Evolutionary conservation across 2,888 invertebrate genomes (phyloP), one percentile per base, ranked within the genome.

Genomic region (Lissocephala sabroskyi): DNA sequence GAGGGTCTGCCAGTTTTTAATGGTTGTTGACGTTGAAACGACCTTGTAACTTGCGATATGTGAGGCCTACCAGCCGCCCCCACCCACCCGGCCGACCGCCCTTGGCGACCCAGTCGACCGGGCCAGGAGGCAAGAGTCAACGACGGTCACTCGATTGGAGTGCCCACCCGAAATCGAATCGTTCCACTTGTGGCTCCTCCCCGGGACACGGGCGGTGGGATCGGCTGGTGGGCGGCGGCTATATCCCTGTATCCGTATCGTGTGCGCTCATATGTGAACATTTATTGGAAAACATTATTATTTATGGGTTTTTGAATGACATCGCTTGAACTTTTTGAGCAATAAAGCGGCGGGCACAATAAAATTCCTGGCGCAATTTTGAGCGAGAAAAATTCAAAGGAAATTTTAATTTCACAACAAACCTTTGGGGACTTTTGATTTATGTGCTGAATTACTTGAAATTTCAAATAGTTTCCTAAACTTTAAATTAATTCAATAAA

Each of bases 261-360:
- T 76, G 53, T 71, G 61, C 75, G 61, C 66, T 79, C 81, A 79
- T 66, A 77, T 75, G 75, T 77, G 73, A 79, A 80, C 80, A 78
- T 75, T 81, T 80, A 80, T 81, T 79, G 80, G 80, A 75, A 78
- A 79, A 79, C 77, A 81, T 79, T 78, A 77, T 81, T 79, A 80
- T 80, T 80, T 80, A 80, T 81, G 80, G 76, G 75, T 70, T 77
- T 76, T 79, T 66, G 71, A 68, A 59, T 73, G 74, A 62, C 68
- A 67, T 66, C 81, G 67, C 78, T 80, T 80, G 80, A 80, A 80
- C 81, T 77, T 74, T 76, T 70, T 62, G 59, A 64, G 62, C 78
- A 70, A 71, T 68, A 71, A 66, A 68, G 73, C 76, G 54, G 57
- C n/a, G n/a, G 63, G 51, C 51, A 62, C 70, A 68, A 74, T 59